Base-by-base conservation (phyloP, 92 coral and sea anemone species). In the Blastomussa wellsi region DNA sequence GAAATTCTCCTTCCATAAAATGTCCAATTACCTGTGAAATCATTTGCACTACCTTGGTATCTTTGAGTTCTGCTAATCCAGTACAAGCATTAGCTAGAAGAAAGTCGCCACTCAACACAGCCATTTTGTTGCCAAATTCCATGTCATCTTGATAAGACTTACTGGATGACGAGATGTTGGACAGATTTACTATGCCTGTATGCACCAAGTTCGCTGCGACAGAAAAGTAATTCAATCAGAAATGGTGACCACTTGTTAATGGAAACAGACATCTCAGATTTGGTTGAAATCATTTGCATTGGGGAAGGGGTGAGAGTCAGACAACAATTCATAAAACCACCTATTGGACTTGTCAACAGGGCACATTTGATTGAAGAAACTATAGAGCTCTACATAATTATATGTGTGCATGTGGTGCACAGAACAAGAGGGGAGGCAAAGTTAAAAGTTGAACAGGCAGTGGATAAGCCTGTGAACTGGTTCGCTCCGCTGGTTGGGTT, bases 81-180 rank as follows among this genome's bases (percentile, higher is more conserved):
- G 98, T 93, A 60, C 98, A 96, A 39, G 98, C 98, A 33, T 90
- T 96, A 1, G 98, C 98, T 5, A 96, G 82, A 51, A 96, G 91
- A 71, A 94, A 96, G 83, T 96, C 98, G 0, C 98, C 98, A 33
- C 95, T 96, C 66, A 96, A 69, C 35, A 96, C 97, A 4, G 98
- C 91, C 90, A 96, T 91, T 55, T 86, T 93, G 79, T 96, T 96
- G 31, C 98, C 98, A 91, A 96, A 94, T 82, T 91, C 95, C 93
- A 96, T 94, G 80, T 91, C 95, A 80, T 96, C 84, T 24, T 78
- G 79, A 41, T 92, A 81, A 59, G 78, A 72, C 47, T 87, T 59
- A 64, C 94, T 91, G 17, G 80, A 77, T 55, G 92, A 76, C 52
- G 79, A 57, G 79, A 86, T 81, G 78, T 82, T 57, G 28, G 91